These are phyloP conservation scores for Seladonia tumulorum DNA, from an alignment of 2,888 invertebrate genomes.

Conservation along the genomic window DNA sequence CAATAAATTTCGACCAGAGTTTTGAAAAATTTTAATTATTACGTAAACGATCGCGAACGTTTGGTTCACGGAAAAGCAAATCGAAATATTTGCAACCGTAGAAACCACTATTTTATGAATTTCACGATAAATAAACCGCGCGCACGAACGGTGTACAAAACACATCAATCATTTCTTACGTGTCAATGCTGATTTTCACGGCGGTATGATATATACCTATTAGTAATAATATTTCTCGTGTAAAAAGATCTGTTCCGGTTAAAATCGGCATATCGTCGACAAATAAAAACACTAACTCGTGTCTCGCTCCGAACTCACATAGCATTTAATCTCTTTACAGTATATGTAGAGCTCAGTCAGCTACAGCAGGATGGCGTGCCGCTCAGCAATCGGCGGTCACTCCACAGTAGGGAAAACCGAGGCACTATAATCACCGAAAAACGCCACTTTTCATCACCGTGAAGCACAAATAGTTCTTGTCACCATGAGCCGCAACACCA, in stretches of 20 bases:
- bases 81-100: constrained; percentile 18
- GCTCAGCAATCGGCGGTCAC: constrained; percentile 76
- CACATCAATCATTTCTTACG: constrained; percentile 58
- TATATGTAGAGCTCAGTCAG: constrained; percentile 64
- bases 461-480: constrained; percentile 48
- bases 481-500: constrained; percentile 46
- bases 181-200: constrained; percentile 55
- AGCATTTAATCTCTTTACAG: constrained; percentile 61
- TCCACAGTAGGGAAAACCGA: constrained; percentile 70
- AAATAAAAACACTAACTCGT: constrained; percentile 44
- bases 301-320: constrained; percentile 63
- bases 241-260: constrained; percentile 33
- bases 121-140: constrained; percentile 31
- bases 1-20: not conserved
- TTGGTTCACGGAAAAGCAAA: too few relatives aligned
- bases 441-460: constrained; percentile 64
- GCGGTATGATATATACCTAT: constrained; percentile 37
- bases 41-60: not conserved
- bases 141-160: constrained; percentile 54
- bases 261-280: constrained; percentile 21
- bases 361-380: constrained; percentile 81
- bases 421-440: constrained; percentile 64
- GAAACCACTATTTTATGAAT: not conserved
- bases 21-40: constrained; percentile 21
- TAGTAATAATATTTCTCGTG: constrained; percentile 27